Evolutionary conservation across 2,888 invertebrate genomes (phyloP), one percentile per base, ranked within the genome.

Genomic region (Drosophila formosana): DNA sequence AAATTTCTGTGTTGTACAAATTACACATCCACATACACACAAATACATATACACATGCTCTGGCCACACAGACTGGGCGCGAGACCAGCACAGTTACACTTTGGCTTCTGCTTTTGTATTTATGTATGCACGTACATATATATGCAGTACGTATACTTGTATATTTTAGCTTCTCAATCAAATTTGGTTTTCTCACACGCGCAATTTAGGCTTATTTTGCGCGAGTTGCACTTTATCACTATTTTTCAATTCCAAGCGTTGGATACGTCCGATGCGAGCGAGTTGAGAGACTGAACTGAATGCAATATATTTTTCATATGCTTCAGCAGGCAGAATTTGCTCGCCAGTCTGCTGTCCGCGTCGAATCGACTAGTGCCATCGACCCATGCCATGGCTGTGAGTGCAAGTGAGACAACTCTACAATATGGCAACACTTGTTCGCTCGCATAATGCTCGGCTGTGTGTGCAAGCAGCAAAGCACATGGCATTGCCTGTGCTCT

Each of bases 171-270:
- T 78, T 80, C 82, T 87, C 79, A 84, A 88, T 82, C 75, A 72
- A 80, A 63, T 83, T 88, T 72, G 58, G 66, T 81, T 81, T 84
- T 85, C 70, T 79, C 83, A 79, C 80, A 88, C 79, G 81, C 88
- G 83, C 73, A 75, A 63, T 77, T 72, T 71, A 58, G 72, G 68
- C 63, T 73, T 76, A 72, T 64, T 66, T 80, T 70, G 81, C 71
- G 79, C 70, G 75, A 78, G 56, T 77, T 85, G 77, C 82, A 83
- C 72, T 84, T 87, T 81, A 67, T 82, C 64, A 76, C 76, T 63
- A 78, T 55, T 70, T 64, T 70, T 37, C 61, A 57, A n/a, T 78
- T 70, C 66, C 18, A 61, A 46, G 63, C 66, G 65, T 57, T 66
- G 47, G 46, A 30, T 73, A 83, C 79, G 77, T 84, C 80, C 76